Conservation (phyloP, 2,888 invertebrate genomes). For the Hofmannophila pseudospretella region DNA sequence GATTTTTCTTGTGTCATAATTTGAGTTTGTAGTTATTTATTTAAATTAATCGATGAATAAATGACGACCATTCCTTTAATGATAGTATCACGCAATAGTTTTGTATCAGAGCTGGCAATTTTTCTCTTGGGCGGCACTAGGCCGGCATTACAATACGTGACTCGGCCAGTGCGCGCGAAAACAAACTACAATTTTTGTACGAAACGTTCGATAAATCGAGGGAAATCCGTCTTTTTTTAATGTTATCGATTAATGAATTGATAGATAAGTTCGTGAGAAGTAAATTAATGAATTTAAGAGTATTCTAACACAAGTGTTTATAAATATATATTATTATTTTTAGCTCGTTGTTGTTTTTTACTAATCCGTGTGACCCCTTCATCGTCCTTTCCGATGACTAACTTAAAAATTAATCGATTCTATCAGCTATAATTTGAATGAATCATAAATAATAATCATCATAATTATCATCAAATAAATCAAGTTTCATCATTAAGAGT, state of each 20-base stretch:
- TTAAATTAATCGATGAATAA: slow-evolving; percentile 62
- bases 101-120: slow-evolving; percentile 25
- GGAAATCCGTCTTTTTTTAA: slow-evolving; percentile 60
- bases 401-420: slow-evolving; percentile 47
- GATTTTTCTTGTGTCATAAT: slow-evolving; percentile 70
- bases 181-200: slow-evolving; percentile 25
- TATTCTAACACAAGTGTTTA: slow-evolving; percentile 79
- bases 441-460: slow-evolving; percentile 8
- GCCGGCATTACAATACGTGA: not conserved
- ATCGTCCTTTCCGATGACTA: slow-evolving; percentile 33
- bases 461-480: not conserved
- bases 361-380: slow-evolving; percentile 59
- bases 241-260: slow-evolving; percentile 70
- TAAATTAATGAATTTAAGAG: slow-evolving; percentile 77
- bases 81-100: slow-evolving; percentile 1
- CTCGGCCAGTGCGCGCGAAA: slow-evolving; percentile 7
- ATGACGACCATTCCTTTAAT: slow-evolving; percentile 36
- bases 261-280: slow-evolving; percentile 74
- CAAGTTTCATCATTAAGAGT: not conserved
- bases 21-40: slow-evolving; percentile 72
- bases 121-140: slow-evolving; percentile 2
- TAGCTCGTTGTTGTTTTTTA: slow-evolving; percentile 66
- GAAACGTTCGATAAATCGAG: slow-evolving; percentile 46
- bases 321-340: slow-evolving; percentile 79
- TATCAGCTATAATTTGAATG: slow-evolving; percentile 61